Evolutionary conservation across 37 sponge, comb jelly and placozoan species (phyloP).

Genomic region (Geodia barretti): DNA sequence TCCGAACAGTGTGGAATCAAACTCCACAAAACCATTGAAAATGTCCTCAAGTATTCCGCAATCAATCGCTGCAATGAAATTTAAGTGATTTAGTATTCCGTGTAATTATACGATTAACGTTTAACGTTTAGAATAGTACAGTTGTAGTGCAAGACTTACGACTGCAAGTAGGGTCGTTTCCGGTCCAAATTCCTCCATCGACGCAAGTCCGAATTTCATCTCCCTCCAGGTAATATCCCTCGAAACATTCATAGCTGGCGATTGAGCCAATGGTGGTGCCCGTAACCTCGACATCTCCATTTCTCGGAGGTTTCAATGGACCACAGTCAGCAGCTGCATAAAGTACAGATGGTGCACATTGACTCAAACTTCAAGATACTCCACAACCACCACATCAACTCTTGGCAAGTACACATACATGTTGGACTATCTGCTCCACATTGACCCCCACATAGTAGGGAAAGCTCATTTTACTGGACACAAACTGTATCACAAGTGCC

Average conservation of each 20-base stretch:
- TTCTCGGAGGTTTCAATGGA: not conserved
- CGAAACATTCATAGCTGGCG: slow-evolving; percentile 15
- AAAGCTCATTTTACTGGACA: too few relatives aligned
- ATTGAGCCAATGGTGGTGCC: slow-evolving; percentile 5
- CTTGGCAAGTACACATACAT: too few relatives aligned
- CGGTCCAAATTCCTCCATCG: slow-evolving; percentile 64
- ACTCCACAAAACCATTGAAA: slow-evolving; percentile 37
- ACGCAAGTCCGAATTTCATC: slow-evolving; percentile 33
- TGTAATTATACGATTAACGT: not conserved
- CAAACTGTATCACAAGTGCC: too few relatives aligned
- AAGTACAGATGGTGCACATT: too few relatives aligned
- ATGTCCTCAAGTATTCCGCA: slow-evolving; percentile 48
- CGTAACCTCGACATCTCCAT: slow-evolving; percentile 8
- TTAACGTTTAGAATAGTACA: not conserved
- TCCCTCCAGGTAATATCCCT: slow-evolving; percentile 48
- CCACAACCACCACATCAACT: too few relatives aligned
- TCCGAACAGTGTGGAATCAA: slow-evolving; percentile 30
- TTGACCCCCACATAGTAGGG: too few relatives aligned
- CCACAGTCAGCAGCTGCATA: slow-evolving; percentile 29
- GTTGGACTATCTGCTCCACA: too few relatives aligned
- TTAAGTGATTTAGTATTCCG: not conserved
- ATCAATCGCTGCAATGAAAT: slow-evolving; percentile 38
- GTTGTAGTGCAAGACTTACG: slow-evolving; percentile 20
- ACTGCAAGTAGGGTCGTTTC: slow-evolving; percentile 36
- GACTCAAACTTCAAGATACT: too few relatives aligned